Evolutionary conservation across 2,113 vertebrate genomes (phyloP).

Genomic region (Lophius piscatorius): DNA sequence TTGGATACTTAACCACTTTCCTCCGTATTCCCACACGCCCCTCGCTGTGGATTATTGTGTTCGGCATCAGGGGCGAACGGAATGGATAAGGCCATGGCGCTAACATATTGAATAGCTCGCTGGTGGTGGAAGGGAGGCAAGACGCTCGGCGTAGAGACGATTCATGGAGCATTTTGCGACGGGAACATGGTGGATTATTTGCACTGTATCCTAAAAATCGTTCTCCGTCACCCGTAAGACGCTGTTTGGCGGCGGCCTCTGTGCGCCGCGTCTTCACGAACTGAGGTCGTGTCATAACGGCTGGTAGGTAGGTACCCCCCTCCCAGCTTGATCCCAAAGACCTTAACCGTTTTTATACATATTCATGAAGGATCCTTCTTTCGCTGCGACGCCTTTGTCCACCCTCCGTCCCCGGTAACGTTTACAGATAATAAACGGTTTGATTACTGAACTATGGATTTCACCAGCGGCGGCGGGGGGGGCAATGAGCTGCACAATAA

Average conservation of each 20-base stretch:
- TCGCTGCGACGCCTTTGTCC: constrained; percentile 7
- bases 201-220: constrained; percentile 14
- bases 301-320: constrained; percentile 38
- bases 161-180: constrained; percentile 64
- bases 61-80: constrained; percentile 48
- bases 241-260: constrained; percentile 27
- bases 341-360: constrained; percentile 17
- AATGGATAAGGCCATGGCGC: constrained; percentile 79
- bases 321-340: constrained; percentile 33
- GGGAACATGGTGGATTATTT: constrained; percentile 71
- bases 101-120: constrained; percentile 74
- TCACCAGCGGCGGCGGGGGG: constrained; percentile 84
- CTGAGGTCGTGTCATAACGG: constrained; percentile 63
- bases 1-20: constrained; percentile 31
- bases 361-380: constrained; percentile 43
- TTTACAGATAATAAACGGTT: constrained; percentile 35
- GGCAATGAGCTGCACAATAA: constrained; percentile 86
- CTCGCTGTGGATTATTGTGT: constrained; percentile 60
- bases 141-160: constrained; percentile 64
- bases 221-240: constrained; percentile 8
- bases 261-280: constrained; percentile 32
- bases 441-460: constrained; percentile 84
- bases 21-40: neutral
- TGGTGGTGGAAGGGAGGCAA: constrained; percentile 42
- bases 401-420: constrained; percentile 5